A percentile compares a stretch with the other conserved stretches of the same genome.
These are phyloP conservation scores for Calidris pugnax DNA, from an alignment of 2,113 vertebrate genomes.

Conservation along the genomic window DNA sequence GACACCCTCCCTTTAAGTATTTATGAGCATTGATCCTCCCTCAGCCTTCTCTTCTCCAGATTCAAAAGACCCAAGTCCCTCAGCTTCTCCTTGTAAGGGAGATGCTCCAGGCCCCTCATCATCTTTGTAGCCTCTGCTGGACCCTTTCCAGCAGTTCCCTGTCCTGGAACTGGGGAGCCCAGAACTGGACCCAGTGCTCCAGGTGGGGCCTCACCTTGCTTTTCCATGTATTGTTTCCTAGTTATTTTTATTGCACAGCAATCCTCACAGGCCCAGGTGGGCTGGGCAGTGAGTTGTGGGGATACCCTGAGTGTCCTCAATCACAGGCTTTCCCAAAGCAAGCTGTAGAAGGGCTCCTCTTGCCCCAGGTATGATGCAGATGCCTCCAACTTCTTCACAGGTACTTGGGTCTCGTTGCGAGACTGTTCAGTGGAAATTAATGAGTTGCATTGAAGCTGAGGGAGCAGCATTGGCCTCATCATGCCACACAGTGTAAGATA, in stretches of 20 bases:
- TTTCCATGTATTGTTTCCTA: background rate
- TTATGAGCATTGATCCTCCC: too few species aligned
- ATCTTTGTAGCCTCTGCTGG: too few species aligned
- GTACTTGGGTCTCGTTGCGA: background rate
- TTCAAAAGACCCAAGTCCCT: too few species aligned
- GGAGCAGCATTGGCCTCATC: background rate
- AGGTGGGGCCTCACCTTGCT: background rate
- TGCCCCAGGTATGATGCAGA: background rate
- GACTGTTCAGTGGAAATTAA: background rate
- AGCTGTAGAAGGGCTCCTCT: background rate
- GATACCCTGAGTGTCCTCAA: background rate
- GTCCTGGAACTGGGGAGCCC: too few species aligned
- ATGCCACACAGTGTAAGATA: accelerated
- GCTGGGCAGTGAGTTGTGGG: background rate
- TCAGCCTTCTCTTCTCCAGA: too few species aligned
- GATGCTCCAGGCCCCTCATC: too few species aligned
- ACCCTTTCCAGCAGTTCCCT: too few species aligned
- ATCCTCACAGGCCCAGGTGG: background rate
- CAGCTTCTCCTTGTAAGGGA: too few species aligned
- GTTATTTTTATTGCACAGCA: background rate
- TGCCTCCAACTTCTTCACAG: background rate
- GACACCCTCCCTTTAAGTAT: too few species aligned
- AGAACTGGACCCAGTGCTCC: too few species aligned
- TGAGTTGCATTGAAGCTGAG: background rate
- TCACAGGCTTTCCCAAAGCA: background rate